Evolutionary conservation across 2,888 invertebrate genomes (phyloP), one percentile per base, ranked within the genome.

Genomic region (Dynastes maya): DNA sequence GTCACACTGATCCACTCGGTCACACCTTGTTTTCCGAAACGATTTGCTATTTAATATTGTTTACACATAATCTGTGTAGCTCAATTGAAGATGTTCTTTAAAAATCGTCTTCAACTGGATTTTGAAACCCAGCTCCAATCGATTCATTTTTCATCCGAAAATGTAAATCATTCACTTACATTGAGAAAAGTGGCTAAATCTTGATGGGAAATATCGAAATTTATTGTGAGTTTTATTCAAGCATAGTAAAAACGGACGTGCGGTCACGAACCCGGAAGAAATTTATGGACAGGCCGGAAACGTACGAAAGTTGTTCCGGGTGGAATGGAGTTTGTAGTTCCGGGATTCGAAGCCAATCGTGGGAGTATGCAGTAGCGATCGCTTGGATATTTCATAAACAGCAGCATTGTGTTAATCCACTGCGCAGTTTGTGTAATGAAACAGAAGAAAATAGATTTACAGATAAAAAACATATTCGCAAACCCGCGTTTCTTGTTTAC

Each of bases 211-310:
- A 67, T 45, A 67, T 67, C n/a, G 40, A 45, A 67, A 45, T 45
- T 67, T 67, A 67, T 67, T 67, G 45, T 45, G 45, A 67, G 45
- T 67, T 67, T 67, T 67, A 67, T 67, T 67, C 65, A 45, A 45
- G 40, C 65, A 45, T 67, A 40, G 65, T 22, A 22, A 16, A 58
- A 58, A 16, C 40, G 22, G 40, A 45, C 22, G 22, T 67, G 40
- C 40, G 45, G 45, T 67, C 65, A 67, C 65, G 65, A 67, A 22
- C 45, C 45, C 65, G 45, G 65, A 65, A 65, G 65, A 65, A 65
- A 65, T 65, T 65, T 65, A 65, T 65, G 65, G 65, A 65, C 65
- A 65, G 40, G n/a, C 65, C 65, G 65, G 65, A 65, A 65, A 65
- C 53, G 53, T 53, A 53, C n/a, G 53, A 16, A 53, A 53, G 16